These are phyloP conservation scores for Platyscapa corneri DNA, from an alignment of 1,140 invertebrate genomes.

Conservation along the genomic window DNA sequence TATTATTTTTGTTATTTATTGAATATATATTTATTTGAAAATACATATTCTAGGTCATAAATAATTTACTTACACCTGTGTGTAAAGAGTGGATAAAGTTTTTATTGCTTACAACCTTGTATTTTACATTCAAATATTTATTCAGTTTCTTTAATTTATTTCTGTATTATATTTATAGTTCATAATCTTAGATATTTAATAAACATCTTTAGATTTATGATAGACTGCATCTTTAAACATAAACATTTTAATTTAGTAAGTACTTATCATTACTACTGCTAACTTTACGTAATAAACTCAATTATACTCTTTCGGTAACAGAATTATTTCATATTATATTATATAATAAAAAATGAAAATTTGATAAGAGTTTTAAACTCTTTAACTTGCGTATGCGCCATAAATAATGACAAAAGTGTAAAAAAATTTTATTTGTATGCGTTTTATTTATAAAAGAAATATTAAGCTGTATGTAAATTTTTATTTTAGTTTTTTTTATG, in stretches of 20 bases:
- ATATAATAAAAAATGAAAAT: not conserved
- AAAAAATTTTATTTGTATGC: not conserved
- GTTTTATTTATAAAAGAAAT: not conserved
- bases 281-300: not conserved
- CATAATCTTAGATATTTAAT: not conserved
- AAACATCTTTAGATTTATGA: not conserved
- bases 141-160: not conserved
- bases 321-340: not conserved
- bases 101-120: not conserved
- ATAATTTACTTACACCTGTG: not conserved
- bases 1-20: no score
- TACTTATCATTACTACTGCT: no score
- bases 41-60: not conserved
- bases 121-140: not conserved
- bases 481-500: not conserved
- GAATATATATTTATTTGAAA: no score
- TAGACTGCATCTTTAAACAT: not conserved
- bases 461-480: not conserved
- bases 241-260: not conserved
- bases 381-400: not conserved
- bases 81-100: not conserved
- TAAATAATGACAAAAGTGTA: not conserved
- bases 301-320: not conserved
- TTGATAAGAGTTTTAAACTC: not conserved
- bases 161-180: not conserved